Conservation (phyloP, 2,797 vertebrate genomes). For the Rhinichthys osculus region DNA sequence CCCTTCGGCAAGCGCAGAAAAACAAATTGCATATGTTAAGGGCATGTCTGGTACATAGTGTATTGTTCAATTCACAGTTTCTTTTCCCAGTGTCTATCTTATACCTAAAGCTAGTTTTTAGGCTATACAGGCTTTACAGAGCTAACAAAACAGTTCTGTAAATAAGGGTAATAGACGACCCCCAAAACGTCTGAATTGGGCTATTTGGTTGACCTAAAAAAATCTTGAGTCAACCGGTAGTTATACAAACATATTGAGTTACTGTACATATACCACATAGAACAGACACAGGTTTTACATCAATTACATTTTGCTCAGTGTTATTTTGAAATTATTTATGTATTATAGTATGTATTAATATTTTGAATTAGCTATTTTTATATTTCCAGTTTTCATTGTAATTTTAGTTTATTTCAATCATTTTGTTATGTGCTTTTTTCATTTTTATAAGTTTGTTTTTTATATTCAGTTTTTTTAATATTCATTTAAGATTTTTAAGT, state of each 20-base stretch:
- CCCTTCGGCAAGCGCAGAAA: slow-evolving; percentile 75
- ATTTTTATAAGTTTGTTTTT: not conserved
- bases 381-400: not conserved
- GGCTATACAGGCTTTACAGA: slow-evolving; percentile 23
- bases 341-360: not conserved
- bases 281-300: not conserved
- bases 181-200: not conserved
- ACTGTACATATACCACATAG: not conserved
- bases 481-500: no score
- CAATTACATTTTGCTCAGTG: not conserved
- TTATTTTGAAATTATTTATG: not conserved
- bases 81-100: slow-evolving; percentile 16
- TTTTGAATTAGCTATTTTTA: not conserved
- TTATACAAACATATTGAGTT: not conserved
- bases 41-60: slow-evolving; percentile 61
- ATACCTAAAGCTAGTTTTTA: slow-evolving; percentile 20
- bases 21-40: slow-evolving; percentile 76
- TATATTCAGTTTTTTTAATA: not conserved
- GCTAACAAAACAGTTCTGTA: slow-evolving; percentile 7
- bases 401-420: not conserved
- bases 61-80: slow-evolving; percentile 50
- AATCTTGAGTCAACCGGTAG: not conserved
- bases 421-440: not conserved
- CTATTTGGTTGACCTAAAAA: not conserved
- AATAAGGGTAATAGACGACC: not conserved